Conservation (phyloP, 2,888 invertebrate genomes). For the Trachelus troglodyta region DNA sequence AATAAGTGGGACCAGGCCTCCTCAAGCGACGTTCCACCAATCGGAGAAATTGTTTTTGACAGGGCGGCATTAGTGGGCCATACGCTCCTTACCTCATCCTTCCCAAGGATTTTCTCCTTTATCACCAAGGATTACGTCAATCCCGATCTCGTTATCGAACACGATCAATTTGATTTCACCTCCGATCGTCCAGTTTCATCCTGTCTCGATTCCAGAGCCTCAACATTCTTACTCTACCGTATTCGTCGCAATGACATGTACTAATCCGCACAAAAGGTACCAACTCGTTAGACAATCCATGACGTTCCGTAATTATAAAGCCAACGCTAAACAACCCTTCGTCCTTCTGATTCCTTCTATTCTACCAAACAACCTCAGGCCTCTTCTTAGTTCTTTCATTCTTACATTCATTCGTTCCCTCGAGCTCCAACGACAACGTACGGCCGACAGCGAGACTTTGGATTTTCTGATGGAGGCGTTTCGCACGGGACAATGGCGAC, state of each 20-base stretch:
- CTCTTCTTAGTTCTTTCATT: neutral
- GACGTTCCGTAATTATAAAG: neutral
- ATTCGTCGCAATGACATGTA: neutral
- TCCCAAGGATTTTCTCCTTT: neutral
- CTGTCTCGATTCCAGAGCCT: neutral
- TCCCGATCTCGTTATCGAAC: neutral
- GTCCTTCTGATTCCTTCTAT: neutral
- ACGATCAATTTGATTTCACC: neutral
- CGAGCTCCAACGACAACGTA: neutral
- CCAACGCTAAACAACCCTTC: neutral
- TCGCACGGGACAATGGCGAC: conserved; percentile 56
- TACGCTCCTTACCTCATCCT: neutral
- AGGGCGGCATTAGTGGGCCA: conserved; percentile 13
- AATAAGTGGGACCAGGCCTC: conserved; percentile 18
- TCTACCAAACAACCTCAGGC: neutral
- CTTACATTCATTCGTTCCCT: neutral
- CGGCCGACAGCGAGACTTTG: conserved; percentile 11
- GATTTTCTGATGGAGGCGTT: conserved; percentile 48
- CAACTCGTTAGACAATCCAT: neutral
- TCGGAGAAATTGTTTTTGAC: conserved; percentile 33
- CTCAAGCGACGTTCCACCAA: conserved; percentile 15
- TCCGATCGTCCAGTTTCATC: neutral
- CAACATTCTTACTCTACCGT: neutral
- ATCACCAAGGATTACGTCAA: neutral
- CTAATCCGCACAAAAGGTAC: neutral